A percentile compares a stretch with the other conserved stretches of the same genome.
Conservation (phyloP, 2,797 vertebrate species). For the Amniataba percoides region DNA sequence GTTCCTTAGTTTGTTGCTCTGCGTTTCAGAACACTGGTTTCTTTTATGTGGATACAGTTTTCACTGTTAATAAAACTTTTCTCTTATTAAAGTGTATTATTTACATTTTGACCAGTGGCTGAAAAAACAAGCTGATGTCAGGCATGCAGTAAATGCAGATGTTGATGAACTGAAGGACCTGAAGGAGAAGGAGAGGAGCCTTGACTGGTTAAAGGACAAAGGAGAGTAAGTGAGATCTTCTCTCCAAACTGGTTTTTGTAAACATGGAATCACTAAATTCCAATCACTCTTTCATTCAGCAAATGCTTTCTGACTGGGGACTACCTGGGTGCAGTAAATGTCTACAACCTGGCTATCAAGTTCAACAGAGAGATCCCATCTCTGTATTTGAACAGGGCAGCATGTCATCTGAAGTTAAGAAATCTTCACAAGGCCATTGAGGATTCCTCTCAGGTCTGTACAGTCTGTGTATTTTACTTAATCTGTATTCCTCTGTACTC, state of each 20-base stretch:
- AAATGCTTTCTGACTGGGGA: constrained; percentile 90
- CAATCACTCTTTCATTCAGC: constrained; percentile 80
- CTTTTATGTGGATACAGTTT: too few relatives aligned
- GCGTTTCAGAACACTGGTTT: too few relatives aligned
- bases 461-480: not conserved
- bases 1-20: too few relatives aligned
- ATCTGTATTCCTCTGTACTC: not conserved
- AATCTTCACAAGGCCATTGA: constrained; percentile 95
- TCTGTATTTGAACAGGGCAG: constrained; percentile 93
- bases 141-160: constrained; percentile 80
- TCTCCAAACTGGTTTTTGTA: not conserved
- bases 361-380: constrained; percentile 88
- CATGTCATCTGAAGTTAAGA: constrained; percentile 93
- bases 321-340: constrained; percentile 90
- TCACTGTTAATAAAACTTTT: too few relatives aligned
- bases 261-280: not conserved
- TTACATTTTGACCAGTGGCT: constrained; percentile 88
- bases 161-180: constrained; percentile 88
- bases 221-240: constrained; percentile 89
- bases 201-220: constrained; percentile 96
- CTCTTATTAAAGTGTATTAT: not conserved
- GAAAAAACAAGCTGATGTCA: constrained; percentile 90
- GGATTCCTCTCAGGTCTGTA: constrained; percentile 91
- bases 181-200: constrained; percentile 91
- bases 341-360: constrained; percentile 90